phyloP scores from a whole-genome alignment of 2,888 invertebrate genomes.

The Polietes domitor region DNA sequence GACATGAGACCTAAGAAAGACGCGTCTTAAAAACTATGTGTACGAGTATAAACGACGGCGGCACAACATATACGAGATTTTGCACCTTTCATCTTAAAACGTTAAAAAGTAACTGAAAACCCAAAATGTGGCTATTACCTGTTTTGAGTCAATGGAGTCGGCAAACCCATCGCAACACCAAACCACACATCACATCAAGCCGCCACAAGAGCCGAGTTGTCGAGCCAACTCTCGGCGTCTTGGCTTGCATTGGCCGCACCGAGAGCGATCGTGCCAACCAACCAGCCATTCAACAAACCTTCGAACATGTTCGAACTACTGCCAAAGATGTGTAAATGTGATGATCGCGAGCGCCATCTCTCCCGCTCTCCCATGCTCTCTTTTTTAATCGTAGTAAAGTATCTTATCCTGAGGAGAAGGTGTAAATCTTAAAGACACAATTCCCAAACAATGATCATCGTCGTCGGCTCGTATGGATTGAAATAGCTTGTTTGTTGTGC shows the following conservation, averaged over 20 bases:
- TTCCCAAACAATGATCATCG: conserved; percentile 9
- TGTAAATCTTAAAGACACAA: conserved; percentile 22
- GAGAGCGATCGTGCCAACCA: not conserved
- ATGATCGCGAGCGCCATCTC: not conserved
- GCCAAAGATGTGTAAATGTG: conserved; percentile 6
- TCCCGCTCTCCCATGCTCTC: not conserved
- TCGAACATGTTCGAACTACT: conserved; percentile 57
- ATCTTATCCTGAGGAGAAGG: not conserved
- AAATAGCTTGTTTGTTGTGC: not conserved
- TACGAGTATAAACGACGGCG: conserved; percentile 12
- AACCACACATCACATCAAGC: conserved; percentile 40
- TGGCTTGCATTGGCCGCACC: not conserved
- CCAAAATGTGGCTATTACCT: conserved; percentile 56
- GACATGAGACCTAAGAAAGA: conserved; percentile 5
- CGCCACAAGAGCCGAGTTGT: conserved; percentile 37
- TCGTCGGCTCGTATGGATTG: not conserved
- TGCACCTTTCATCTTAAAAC: conserved; percentile 67
- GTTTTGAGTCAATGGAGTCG: conserved; percentile 50
- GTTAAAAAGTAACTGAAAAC: conserved; percentile 64
- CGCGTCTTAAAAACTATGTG: conserved; percentile 58
- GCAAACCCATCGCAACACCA: not conserved
- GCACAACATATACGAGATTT: conserved; percentile 11
- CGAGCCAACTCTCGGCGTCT: conserved; percentile 13
- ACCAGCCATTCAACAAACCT: conserved; percentile 27
- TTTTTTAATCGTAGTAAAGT: conserved; percentile 11